These are phyloP conservation scores for Oxyura jamaicensis DNA, from an alignment of 2,113 vertebrate genomes.

Conservation along the genomic window DNA sequence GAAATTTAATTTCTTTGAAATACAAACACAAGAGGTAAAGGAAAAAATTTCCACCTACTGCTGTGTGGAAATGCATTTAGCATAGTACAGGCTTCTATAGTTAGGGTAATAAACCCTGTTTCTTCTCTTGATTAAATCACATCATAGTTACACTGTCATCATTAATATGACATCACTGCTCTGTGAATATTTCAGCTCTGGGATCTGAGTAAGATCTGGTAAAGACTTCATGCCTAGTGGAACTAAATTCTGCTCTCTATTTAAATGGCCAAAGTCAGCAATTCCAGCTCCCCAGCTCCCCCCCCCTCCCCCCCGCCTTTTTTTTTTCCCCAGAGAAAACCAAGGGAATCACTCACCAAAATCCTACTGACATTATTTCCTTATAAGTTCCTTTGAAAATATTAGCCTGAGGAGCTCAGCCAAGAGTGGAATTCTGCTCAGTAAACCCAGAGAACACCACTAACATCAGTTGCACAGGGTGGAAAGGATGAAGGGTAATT, in stretches of 20 bases:
- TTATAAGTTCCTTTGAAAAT: conserved; percentile 2
- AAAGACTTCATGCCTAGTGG: not conserved
- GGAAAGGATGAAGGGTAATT: conserved; percentile 27
- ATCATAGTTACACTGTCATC: conserved; percentile 26
- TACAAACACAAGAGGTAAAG: not conserved
- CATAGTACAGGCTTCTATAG: not conserved
- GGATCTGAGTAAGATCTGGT: not conserved
- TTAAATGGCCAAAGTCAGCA: not conserved
- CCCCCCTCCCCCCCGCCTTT: not conserved
- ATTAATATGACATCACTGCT: not conserved
- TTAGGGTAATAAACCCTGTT: not conserved
- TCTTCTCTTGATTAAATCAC: conserved; percentile 42
- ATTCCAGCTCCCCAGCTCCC: not conserved
- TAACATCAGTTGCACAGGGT: not conserved
- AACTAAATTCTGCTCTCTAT: not conserved
- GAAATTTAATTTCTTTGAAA: not conserved
- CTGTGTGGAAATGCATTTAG: not conserved
- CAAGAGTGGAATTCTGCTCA: conserved; percentile 22
- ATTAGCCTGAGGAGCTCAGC: not conserved
- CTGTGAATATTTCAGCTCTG: not conserved
- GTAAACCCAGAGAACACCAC: not conserved
- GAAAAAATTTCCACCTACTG: not conserved
- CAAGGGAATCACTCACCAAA: not conserved
- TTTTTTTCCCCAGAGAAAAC: not conserved
- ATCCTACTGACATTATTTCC: not conserved